Base-by-base conservation (phyloP, 2,113 vertebrate species). In the Herpailurus yagouaroundi region DNA sequence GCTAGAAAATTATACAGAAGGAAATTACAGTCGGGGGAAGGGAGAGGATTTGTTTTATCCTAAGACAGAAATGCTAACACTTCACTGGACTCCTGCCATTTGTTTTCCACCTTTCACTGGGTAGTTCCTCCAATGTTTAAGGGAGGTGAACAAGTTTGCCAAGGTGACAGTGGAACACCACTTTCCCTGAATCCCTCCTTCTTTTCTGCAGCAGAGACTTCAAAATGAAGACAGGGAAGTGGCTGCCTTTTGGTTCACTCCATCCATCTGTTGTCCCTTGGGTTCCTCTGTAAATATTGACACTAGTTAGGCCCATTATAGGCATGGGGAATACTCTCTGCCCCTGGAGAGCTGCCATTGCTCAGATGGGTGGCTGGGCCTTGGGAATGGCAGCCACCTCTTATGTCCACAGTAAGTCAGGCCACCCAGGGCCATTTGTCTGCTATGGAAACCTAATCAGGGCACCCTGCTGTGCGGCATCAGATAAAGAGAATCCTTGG, bases 1-100 rank as follows among this genome's bases (percentile, higher is more conserved):
- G 63, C 69, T 93, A 74, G 76, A 69, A 93, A 96, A 90, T 73
- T 50, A 89, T 15, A 64, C 15, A 66, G 91, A 95, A 71, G 79
- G 33, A 96, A 92, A 66, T 60, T 76, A 55, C 18, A 23, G 71
- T 84, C 0, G 3, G n/a, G 68, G 33, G 23, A 52, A 45, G 16
- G 31, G 69, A 93, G 64, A 83, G 12, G 68, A 71, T 66, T 89
- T 89, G 79, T 69, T 93, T 96, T 57, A 50, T 63, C 27, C 16
- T 81, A 36, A 89, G 83, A 76, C 16, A 64, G 36, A 97, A 85
- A 64, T n/a, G 50, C 13, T 55, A 73, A 60, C 77, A 60, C 11
- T 33, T 73, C 76, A 66, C 8, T 66, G 60, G 69, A 69, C 7
- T 66, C 52, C 45, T 91, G 31, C 11, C 21, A 4, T 52, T 64